Base-by-base conservation (phyloP, 2,113 vertebrate genomes). In the Heliornis fulica region DNA sequence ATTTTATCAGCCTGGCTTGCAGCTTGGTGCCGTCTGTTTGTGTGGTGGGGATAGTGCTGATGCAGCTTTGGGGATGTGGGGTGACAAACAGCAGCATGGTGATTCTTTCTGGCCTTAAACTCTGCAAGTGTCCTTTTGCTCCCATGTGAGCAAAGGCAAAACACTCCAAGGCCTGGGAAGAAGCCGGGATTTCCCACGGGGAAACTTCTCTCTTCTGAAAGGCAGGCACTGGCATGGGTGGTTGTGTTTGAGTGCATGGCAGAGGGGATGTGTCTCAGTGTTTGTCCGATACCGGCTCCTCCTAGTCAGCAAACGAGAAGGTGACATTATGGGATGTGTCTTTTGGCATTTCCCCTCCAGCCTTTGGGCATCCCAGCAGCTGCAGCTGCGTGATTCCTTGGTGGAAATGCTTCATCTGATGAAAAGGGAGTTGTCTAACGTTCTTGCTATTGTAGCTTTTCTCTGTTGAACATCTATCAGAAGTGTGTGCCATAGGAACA, bases 81-180 rank as follows among this genome's bases (percentile, higher is more conserved):
- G 19, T 29, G 51, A 4, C 28, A 41, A 25, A 7, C 32, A 19
- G 43, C 53, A 53, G 9, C 11, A 28, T 43, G 19, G 15, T 0
- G 54, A 10, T 90, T 66, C 25, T 29, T 51, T 32, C 13, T 28
- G 59, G 23, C 75, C 53, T 13, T 51, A 15, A 28, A 31, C 43
- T 15, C 43, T 26, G 16, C 23, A 25, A 1, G 25, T 8, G 16
- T 20, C 7, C 2, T 17, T 17, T 53, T 83, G n/a, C 32, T 71
- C 9, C 59, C 15, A 8, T 3, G 29, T 10, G 48, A 51, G n/a
- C 51, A n/a, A 61, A 40, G 34, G 18, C 5, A 5, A 19, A 83
- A 5, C 1, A 18, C 57, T 36, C 13, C 0, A 0, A 18, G 76
- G 22, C 14, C 61, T 28, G 31, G 26, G 25, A 13, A 40, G 32